Conservation (phyloP, 2,888 invertebrate genomes). For the Rhynchonema sp. region DNA sequence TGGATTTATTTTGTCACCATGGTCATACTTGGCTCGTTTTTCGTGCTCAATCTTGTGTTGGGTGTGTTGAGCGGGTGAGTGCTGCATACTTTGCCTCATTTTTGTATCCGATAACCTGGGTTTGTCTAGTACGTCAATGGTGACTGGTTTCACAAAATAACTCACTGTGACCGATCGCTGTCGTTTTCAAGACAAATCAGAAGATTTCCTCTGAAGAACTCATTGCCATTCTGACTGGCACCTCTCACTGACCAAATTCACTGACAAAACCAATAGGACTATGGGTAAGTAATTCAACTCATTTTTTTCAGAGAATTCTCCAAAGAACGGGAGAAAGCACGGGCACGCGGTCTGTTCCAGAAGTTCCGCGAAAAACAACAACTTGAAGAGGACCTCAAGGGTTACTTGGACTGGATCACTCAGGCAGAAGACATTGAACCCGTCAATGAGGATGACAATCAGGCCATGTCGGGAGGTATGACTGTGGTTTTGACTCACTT, state of each 20-base stretch:
- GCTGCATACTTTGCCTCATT: no score
- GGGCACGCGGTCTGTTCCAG: slow-evolving; percentile 93
- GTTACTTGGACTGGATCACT: slow-evolving; percentile 98
- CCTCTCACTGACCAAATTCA: no score
- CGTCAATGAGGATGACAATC: neutral
- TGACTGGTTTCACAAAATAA: no score
- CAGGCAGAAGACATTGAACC: slow-evolving; percentile 44
- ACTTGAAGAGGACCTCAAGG: slow-evolving; percentile 86
- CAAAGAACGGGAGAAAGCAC: slow-evolving; percentile 98
- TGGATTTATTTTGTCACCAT: slow-evolving; percentile 98
- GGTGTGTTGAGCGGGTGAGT: slow-evolving; percentile 1
- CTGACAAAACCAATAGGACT: no score
- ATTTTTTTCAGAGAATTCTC: slow-evolving; percentile 83
- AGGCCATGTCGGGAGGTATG: neutral
- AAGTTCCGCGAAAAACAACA: slow-evolving; percentile 94
- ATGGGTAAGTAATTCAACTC: no score
- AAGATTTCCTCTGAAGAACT: no score
- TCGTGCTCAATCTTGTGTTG: slow-evolving; percentile 98
- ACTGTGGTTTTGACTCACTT: no score
- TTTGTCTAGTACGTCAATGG: no score
- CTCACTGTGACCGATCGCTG: no score
- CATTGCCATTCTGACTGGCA: no score
- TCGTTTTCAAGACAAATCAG: no score
- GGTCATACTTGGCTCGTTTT: slow-evolving; percentile 97
- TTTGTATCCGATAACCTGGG: no score